Evolutionary conservation across 2,113 vertebrate genomes (phyloP).

Genomic region (Sterrhoptilus dennistouni): DNA sequence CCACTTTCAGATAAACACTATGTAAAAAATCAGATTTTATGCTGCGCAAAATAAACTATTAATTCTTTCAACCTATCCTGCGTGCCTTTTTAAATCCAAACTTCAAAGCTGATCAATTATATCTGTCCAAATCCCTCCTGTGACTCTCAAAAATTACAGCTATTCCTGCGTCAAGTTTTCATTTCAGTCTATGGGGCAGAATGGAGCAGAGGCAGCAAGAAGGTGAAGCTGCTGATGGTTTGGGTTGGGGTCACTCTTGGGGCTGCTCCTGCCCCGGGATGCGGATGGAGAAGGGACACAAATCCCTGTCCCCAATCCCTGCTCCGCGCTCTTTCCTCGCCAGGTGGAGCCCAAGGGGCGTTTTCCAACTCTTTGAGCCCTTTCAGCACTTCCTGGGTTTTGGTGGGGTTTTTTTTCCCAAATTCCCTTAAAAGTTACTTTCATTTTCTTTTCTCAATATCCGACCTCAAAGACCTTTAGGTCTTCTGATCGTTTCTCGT

Average conservation of each 20-base stretch:
- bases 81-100: neutral
- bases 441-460: neutral
- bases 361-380: neutral
- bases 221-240: neutral
- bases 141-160: neutral
- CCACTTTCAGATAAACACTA: conserved; percentile 23
- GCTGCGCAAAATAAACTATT: conserved; percentile 66
- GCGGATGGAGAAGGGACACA: neutral
- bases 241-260: neutral
- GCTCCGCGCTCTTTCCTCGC: neutral
- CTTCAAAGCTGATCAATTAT: neutral
- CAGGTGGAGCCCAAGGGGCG: conserved; percentile 45
- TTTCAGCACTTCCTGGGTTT: neutral
- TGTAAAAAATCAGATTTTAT: conserved; percentile 26
- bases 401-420: neutral
- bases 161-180: neutral
- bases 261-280: neutral
- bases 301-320: neutral
- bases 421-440: neutral
- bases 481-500: neutral
- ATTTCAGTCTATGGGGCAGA: accelerated
- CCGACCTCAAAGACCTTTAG: neutral
- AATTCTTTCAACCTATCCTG: conserved; percentile 27
- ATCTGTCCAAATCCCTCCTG: neutral
- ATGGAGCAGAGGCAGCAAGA: accelerated